Conservation (phyloP, 2,888 invertebrate genomes). For the Acheta domesticus region DNA sequence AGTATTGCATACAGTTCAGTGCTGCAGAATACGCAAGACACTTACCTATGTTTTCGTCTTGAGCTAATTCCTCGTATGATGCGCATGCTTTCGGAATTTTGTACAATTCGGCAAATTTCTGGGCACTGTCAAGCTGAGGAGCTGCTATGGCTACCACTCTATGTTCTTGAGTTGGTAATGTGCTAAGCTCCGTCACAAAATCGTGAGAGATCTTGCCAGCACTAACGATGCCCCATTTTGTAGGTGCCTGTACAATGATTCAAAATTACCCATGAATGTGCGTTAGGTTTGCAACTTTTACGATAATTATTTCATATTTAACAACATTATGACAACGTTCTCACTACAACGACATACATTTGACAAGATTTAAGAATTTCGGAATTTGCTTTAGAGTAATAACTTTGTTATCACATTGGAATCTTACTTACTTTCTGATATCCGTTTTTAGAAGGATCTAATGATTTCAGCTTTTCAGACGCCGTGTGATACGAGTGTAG, state of each 20-base stretch:
- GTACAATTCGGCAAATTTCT: conserved; percentile 71
- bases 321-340: too few relatives aligned
- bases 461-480: too few relatives aligned
- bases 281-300: too few relatives aligned
- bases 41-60: conserved; percentile 71
- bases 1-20: not conserved
- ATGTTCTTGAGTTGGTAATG: conserved; percentile 66
- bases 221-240: conserved; percentile 82
- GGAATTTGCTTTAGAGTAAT: too few relatives aligned
- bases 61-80: conserved; percentile 71
- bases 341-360: too few relatives aligned
- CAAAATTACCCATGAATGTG: too few relatives aligned
- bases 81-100: conserved; percentile 69
- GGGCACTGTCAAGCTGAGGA: conserved; percentile 64
- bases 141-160: conserved; percentile 74
- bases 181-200: conserved; percentile 69
- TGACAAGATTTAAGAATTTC: too few relatives aligned
- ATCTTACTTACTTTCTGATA: too few relatives aligned
- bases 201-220: conserved; percentile 85
- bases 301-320: too few relatives aligned
- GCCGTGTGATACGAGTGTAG: too few relatives aligned
- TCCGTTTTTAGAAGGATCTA: too few relatives aligned
- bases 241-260: conserved; percentile 52
- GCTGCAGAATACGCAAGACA: conserved; percentile 34
- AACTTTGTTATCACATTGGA: too few relatives aligned